Conservation (phyloP, 2,797 vertebrate genomes). For the Danio albolineatus region DNA sequence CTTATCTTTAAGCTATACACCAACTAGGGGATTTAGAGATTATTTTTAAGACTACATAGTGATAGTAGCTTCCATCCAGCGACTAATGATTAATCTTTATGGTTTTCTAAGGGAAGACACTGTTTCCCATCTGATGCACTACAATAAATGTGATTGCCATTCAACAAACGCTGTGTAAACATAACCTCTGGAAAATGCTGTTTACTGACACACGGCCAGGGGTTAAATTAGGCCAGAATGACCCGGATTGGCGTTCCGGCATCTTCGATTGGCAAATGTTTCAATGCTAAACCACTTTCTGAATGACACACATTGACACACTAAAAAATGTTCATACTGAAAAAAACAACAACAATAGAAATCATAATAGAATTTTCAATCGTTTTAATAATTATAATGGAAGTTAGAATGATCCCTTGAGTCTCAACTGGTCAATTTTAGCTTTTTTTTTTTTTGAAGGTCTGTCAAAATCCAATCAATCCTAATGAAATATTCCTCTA, state of each 20-base stretch:
- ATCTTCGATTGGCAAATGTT: background rate
- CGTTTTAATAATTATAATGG: too few relatives aligned
- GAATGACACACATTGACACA: background rate
- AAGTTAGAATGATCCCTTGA: too few relatives aligned
- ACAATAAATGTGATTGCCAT: slow-evolving; percentile 14
- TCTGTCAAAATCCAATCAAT: too few relatives aligned
- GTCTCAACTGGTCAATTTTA: too few relatives aligned
- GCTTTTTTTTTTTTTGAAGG: too few relatives aligned
- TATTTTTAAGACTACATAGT: slow-evolving; percentile 37
- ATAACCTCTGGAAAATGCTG: background rate
- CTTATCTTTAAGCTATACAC: slow-evolving; percentile 27
- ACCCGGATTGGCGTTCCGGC: background rate
- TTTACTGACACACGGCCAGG: slow-evolving; percentile 7
- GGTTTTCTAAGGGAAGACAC: slow-evolving; percentile 31
- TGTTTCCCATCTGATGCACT: slow-evolving; percentile 29
- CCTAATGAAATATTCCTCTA: too few relatives aligned
- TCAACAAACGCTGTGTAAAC: slow-evolving; percentile 19
- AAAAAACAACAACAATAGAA: too few relatives aligned
- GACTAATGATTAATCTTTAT: slow-evolving; percentile 60
- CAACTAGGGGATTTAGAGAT: slow-evolving; percentile 47
- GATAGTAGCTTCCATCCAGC: slow-evolving; percentile 24
- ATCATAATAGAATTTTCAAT: too few relatives aligned
- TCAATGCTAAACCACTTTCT: background rate
- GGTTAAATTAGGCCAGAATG: slow-evolving; percentile 3
- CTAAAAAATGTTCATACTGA: too few relatives aligned